These are phyloP conservation scores for Phyllostomus discolor DNA, from an alignment of 2,113 vertebrate genomes.

Conservation along the genomic window DNA sequence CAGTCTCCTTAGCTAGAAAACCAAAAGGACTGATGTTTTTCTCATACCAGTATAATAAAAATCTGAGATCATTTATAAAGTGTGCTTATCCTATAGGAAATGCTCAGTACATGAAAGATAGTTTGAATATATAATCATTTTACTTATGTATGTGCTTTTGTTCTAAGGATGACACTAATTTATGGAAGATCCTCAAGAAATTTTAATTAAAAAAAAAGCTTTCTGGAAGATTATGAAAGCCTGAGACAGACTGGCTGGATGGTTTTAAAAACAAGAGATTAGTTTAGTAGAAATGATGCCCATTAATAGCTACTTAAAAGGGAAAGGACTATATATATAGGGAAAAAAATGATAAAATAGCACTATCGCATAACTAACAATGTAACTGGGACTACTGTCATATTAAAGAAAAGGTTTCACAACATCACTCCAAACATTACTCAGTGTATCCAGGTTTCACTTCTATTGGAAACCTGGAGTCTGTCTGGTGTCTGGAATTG, in stretches of 20 bases:
- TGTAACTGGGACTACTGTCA: background rate
- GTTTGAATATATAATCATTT: slow-evolving; percentile 15
- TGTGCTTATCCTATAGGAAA: background rate
- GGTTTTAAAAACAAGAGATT: background rate
- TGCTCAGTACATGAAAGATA: background rate
- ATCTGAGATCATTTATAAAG: background rate
- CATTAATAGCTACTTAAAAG: background rate
- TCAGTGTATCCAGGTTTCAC: background rate
- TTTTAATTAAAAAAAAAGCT: background rate
- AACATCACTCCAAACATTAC: background rate
- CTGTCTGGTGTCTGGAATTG: background rate
- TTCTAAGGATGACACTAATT: background rate
- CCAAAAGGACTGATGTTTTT: background rate
- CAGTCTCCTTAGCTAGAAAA: background rate
- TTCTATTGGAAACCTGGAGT: background rate
- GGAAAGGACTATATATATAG: background rate
- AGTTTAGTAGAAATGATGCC: background rate
- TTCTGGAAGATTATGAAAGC: background rate
- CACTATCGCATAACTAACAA: background rate
- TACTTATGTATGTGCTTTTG: background rate
- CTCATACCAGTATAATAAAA: background rate
- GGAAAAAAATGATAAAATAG: background rate
- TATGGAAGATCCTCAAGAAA: background rate
- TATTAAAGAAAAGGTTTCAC: background rate
- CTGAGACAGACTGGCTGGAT: background rate